Base-by-base conservation (phyloP, 2,113 vertebrate species). In the Urocynchramus pylzowi region DNA sequence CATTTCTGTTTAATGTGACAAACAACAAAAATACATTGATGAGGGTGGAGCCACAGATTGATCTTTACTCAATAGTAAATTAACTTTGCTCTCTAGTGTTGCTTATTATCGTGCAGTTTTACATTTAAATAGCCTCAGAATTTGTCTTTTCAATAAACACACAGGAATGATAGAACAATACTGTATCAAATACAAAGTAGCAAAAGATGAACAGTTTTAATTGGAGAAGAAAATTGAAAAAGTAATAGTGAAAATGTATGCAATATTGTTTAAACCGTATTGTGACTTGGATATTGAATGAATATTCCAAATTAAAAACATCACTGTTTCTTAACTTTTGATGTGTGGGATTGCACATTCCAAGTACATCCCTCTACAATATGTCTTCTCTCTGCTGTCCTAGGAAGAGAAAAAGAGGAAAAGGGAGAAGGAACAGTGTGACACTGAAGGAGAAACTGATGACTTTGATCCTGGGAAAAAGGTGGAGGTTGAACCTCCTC, bases 381-480 rank as follows among this genome's bases (percentile, higher is more conserved):
- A 44, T 37, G 13, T 78, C 4, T 9, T 84, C 42, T 84, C 33
- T 52, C 49, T 94, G 28, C n/a, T 96, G 4, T 82, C 50, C 3
- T 91, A 99, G 92, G 99, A 99, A 75, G 99, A 99, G 93, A 99
- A 99, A 97, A 99, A 99, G 94, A 98, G 98, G 88, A 99, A 99
- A 87, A 98, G 99, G 45, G 99, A 99, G 67, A 98, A 98, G 84
- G 99, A 99, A 19, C 99, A 99, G 56, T 98, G 98, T 81, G 99
- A 99, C 89, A 97, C 98, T 1, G 99, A 99, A 78, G 97, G 98
- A 20, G 99, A 99, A 74, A 97, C 97, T 2, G 99, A 99, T 18
- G 99, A 99, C 59, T 99, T 99, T 86, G 98, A 98, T 82, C 98
- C 98, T 8, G 97, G 94, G 45, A 97, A 98, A 90, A 99, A 99